Base-by-base conservation (phyloP, 2,113 vertebrate species). In the Nothobranchius kuhntae region DNA sequence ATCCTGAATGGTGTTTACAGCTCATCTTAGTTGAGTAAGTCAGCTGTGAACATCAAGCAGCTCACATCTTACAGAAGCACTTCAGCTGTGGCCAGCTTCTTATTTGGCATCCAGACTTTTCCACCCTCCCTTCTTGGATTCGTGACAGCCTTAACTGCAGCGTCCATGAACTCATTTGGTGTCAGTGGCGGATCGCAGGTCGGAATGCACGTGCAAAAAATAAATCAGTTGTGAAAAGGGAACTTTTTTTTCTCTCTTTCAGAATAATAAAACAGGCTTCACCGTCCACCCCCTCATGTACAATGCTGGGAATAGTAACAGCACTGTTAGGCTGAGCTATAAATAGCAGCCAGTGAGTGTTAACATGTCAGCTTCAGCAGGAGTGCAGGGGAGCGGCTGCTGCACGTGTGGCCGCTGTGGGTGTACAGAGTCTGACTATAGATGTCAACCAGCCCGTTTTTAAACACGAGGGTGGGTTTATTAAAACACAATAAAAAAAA, bases 271-370 rank as follows among this genome's bases (percentile, higher is more conserved):
- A 76, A 13, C 30, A 30, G 30, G 3, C 26, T 30, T 56, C 71
- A 73, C 64, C 66, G 42, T 71, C 87, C 85, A 81, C 93, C 92
- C 91, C 88, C 91, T 90, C 89, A 87, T 91, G 90, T 91, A 88
- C 89, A 89, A 88, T 72, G 89, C 91, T 89, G 87, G 90, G 90
- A 93, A 93, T 93, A 93, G 93, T 92, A 93, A 92, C 92, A 92
- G 86, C 89, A 89, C 89, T 87, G 89, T 83, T 74, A 89, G 89
- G 86, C 88, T 84, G 87, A 48, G 83, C 92, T 93, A 93, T 90
- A 93, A 89, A 93, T 93, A 93, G 92, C 89, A 91, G 86, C 89
- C 91, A 91, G 90, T 90, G 90, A 92, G 86, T 90, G 90, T 90
- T 90, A 92, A 86, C 92, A 90, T 93, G 88, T 91, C 91, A 91